Evolutionary conservation across 2,113 vertebrate genomes (phyloP).

Genomic region (Microcebus tavaratra): DNA sequence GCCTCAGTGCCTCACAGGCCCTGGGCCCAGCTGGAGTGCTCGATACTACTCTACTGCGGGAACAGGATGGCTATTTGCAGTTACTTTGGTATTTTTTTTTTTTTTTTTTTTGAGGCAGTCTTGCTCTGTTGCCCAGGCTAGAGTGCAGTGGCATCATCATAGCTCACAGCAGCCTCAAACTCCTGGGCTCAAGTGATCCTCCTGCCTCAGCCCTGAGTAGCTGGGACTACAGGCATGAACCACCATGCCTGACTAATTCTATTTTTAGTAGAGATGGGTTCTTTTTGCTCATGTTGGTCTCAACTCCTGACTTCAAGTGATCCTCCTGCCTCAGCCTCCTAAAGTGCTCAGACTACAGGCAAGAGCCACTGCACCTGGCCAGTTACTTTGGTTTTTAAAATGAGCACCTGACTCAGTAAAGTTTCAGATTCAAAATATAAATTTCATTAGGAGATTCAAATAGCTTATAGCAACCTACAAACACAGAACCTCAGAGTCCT

Average conservation of each 20-base stretch:
- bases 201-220: background rate
- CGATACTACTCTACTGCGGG: accelerated
- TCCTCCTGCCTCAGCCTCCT: too few relatives aligned
- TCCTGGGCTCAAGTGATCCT: background rate
- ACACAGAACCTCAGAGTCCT: background rate
- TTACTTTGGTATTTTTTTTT: background rate
- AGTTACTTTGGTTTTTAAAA: background rate
- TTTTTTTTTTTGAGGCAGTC: background rate
- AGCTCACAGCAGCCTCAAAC: background rate
- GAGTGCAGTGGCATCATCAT: background rate
- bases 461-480: background rate
- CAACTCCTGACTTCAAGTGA: too few relatives aligned
- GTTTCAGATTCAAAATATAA: background rate
- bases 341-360: too few relatives aligned
- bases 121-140: background rate
- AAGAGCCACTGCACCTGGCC: too few relatives aligned
- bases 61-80: background rate
- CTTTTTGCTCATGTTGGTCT: too few relatives aligned
- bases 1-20: background rate
- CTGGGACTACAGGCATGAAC: background rate
- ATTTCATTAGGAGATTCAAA: background rate
- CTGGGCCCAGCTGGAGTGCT: accelerated
- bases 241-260: too few relatives aligned
- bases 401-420: background rate
- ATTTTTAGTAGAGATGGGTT: too few relatives aligned